Evolutionary conservation across 2,888 invertebrate genomes (phyloP), one percentile per base, ranked within the genome.

Genomic region (Eurytoma californica): DNA sequence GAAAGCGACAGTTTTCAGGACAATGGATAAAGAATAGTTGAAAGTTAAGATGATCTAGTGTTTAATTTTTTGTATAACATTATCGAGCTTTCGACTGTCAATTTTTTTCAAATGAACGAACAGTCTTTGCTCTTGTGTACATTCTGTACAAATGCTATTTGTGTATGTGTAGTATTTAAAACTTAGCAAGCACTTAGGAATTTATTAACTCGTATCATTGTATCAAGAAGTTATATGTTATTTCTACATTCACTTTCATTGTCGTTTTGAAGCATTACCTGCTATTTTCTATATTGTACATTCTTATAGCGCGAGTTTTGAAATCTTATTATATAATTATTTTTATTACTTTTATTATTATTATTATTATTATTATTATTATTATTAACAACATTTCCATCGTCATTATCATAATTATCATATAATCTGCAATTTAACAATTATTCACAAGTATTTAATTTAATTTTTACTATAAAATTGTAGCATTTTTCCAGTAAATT

Each of bases 121-220:
- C 81, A 24, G 79, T 81, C 73, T 53, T 53, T 18, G 70, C 81
- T 81, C 77, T 63, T 63, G 63, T 63, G 86, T 86, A 87, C 84
- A 87, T 88, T 89, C 67, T 87, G 88, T 89, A 88, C 86, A 89
- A 86, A 85, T 85, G 85, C 84, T 86, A 86, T 87, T 88, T 86
- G 86, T 89, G 86, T 87, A 88, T 85, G 85, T 88, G 80, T 88
- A 89, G 87, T 90, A 89, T 89, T 89, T 88, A 88, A 39, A 88
- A 85, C 84, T 83, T 83, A 84, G 75, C 66, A 81, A 55, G 78
- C 80, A 79, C 77, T 74, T 82, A 76, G 80, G 75, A 80, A 79
- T 77, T 82, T 70, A 77, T 80, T 72, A 72, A 78, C 83, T 83
- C 9, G 83, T 83, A 84, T 82, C 55, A 80, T 82, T 81, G 77